Evolutionary conservation across 2,113 vertebrate genomes (phyloP).

Genomic region (Indicator indicator): DNA sequence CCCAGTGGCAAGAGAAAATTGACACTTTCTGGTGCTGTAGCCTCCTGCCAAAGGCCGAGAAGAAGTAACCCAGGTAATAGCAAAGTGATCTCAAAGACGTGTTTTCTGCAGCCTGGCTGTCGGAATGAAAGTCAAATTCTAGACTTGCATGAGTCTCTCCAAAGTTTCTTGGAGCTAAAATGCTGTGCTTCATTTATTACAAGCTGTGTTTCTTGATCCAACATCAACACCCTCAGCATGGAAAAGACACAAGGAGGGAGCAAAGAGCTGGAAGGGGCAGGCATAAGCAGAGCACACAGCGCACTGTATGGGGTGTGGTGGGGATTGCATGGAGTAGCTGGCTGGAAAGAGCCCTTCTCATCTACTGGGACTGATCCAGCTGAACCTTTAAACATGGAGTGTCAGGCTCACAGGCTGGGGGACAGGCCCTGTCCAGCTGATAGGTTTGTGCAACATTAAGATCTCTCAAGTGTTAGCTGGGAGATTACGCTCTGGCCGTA

Average conservation of each 20-base stretch:
- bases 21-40: constrained; percentile 27
- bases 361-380: background rate
- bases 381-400: background rate
- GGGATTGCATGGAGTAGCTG: background rate
- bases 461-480: background rate
- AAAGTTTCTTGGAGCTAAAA: constrained; percentile 1
- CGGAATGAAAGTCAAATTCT: background rate
- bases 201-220: background rate
- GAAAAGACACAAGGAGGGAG: background rate
- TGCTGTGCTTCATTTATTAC: background rate
- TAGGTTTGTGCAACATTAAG: background rate
- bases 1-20: constrained; percentile 19
- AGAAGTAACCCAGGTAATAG: constrained; percentile 38
- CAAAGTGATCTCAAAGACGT: background rate
- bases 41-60: constrained; percentile 37
- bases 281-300: fast-evolving
- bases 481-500: background rate
- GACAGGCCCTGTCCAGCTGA: background rate
- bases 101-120: constrained; percentile 9
- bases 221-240: background rate
- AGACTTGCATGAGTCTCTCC: background rate
- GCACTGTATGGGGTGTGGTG: fast-evolving
- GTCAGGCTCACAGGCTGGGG: background rate
- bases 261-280: background rate
- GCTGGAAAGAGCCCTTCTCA: background rate